These are phyloP conservation scores for Agriopis marginaria DNA, from an alignment of 2,888 invertebrate genomes.

Conservation along the genomic window DNA sequence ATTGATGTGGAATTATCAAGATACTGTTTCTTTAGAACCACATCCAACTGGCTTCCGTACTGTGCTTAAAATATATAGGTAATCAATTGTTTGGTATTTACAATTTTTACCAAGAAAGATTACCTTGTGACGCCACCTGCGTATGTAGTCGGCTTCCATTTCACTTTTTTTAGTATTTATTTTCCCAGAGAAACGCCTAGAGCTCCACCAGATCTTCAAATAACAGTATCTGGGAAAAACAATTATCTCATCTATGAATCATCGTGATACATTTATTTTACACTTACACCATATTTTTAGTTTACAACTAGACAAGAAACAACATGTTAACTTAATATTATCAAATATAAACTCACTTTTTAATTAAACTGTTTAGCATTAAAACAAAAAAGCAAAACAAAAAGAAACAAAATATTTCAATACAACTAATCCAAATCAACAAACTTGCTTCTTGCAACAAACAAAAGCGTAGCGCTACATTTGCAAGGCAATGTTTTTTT, in stretches of 20 bases:
- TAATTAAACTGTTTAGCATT: conserved; percentile 5
- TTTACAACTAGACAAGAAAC: background rate
- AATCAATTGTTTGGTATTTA: background rate
- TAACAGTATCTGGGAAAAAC: conserved; percentile 17
- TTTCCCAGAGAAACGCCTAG: background rate
- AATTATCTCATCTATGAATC: conserved; percentile 19
- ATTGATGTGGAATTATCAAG: too few species aligned
- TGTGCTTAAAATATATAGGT: too few species aligned
- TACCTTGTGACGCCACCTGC: conserved; percentile 25
- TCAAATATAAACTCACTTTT: background rate
- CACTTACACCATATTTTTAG: conserved; percentile 2
- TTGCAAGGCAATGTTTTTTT: too few species aligned
- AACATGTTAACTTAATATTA: background rate
- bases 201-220: conserved; percentile 5
- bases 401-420: background rate
- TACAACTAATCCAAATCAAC: too few species aligned
- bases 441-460: too few species aligned
- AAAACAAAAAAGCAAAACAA: conserved; percentile 1
- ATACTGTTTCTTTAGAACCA: too few species aligned
- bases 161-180: conserved; percentile 16
- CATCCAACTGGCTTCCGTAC: too few species aligned
- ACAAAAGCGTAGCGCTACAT: too few species aligned
- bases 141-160: conserved; percentile 23
- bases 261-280: background rate
- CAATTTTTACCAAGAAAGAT: background rate